phyloP scores from a whole-genome alignment of 2,888 invertebrate genomes.

The Seladonia tumulorum region DNA sequence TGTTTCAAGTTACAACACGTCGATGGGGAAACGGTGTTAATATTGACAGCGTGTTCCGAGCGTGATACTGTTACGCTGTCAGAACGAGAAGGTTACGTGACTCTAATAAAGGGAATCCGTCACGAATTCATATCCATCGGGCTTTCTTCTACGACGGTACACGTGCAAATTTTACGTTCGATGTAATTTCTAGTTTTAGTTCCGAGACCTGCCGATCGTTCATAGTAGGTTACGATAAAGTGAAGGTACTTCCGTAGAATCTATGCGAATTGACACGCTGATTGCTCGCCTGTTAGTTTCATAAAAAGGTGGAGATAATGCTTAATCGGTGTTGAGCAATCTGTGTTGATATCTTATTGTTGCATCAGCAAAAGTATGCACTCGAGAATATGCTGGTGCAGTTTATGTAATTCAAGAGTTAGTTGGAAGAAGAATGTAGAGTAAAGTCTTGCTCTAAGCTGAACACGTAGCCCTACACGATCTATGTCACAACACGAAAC shows the following conservation, averaged over 20 bases:
- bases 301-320: background rate
- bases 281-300: background rate
- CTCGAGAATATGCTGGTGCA: background rate
- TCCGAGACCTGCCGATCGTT: background rate
- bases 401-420: background rate
- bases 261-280: background rate
- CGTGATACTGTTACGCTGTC: conserved; percentile 22
- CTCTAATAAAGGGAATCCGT: conserved; percentile 53
- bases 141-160: conserved; percentile 6
- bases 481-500: too few species aligned
- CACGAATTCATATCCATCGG: conserved; percentile 23
- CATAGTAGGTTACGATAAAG: conserved; percentile 17
- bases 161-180: background rate
- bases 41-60: conserved; percentile 38
- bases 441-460: too few species aligned
- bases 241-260: conserved; percentile 5
- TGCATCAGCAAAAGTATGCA: background rate
- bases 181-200: conserved; percentile 8
- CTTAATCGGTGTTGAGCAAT: background rate
- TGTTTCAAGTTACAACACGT: conserved; percentile 52
- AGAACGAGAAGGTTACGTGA: conserved; percentile 43
- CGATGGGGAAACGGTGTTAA: conserved; percentile 40
- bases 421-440: background rate
- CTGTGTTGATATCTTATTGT: background rate
- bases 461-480: too few species aligned